These are phyloP conservation scores for Lasiommata megera DNA, from an alignment of 2,888 invertebrate species.

Conservation along the genomic window DNA sequence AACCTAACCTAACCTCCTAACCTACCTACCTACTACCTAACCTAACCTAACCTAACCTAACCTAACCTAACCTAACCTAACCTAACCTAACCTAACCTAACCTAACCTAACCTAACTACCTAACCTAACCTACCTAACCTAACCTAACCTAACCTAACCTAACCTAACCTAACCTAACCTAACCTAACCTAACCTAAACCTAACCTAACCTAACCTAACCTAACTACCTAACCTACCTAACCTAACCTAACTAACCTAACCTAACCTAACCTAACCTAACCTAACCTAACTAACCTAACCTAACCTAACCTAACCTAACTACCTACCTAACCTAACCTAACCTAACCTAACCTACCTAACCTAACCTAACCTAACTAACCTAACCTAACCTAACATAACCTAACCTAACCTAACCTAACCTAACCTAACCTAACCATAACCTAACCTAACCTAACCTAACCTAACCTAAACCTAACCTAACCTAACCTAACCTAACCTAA, in stretches of 20 bases:
- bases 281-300: slow-evolving; percentile 32
- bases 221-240: no score
- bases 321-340: slow-evolving; percentile 25
- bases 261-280: slow-evolving; percentile 39
- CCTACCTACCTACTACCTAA: slow-evolving; percentile 39
- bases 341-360: slow-evolving; percentile 30
- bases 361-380: slow-evolving; percentile 25
- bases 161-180: slow-evolving; percentile 36
- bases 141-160: slow-evolving; percentile 37
- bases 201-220: slow-evolving; percentile 38
- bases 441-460: slow-evolving; percentile 32
- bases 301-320: slow-evolving; percentile 30
- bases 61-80: slow-evolving; percentile 41
- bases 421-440: slow-evolving; percentile 33
- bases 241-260: slow-evolving; percentile 40
- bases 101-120: slow-evolving; percentile 38
- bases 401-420: slow-evolving; percentile 23
- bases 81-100: slow-evolving; percentile 40
- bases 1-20: slow-evolving; percentile 38
- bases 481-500: slow-evolving; percentile 27
- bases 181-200: slow-evolving; percentile 37
- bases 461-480: slow-evolving; percentile 23
- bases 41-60: slow-evolving; percentile 39
- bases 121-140: slow-evolving; percentile 38
- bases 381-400: slow-evolving; percentile 32